phyloP scores from a whole-genome alignment of 1,140 invertebrate genomes.

The Halyomorpha halys region DNA sequence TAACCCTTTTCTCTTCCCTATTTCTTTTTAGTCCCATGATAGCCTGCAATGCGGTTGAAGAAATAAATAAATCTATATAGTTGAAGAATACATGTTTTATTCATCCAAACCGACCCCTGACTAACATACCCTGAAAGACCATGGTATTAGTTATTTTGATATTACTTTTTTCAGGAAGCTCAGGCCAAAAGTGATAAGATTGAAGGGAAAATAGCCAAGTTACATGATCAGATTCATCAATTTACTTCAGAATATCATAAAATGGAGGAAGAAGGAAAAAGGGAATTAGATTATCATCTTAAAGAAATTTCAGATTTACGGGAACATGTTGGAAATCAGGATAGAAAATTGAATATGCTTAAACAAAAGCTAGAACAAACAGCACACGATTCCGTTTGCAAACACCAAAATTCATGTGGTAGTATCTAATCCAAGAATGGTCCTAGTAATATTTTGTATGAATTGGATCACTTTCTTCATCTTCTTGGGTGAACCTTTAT shows the following conservation, averaged over 20 bases:
- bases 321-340: background rate
- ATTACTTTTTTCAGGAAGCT: background rate
- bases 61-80: no score
- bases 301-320: background rate
- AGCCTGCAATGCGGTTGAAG: no score
- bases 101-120: no score
- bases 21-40: no score
- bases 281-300: background rate
- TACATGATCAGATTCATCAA: background rate
- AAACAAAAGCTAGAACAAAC: background rate
- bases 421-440: background rate
- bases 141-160: background rate
- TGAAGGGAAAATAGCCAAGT: background rate
- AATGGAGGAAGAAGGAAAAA: constrained; percentile 2
- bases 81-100: no score
- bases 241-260: background rate
- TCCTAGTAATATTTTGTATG: no score
- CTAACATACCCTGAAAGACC: no score
- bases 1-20: no score
- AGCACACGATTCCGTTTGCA: background rate
- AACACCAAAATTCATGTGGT: background rate
- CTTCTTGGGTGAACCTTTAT: no score
- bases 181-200: background rate
- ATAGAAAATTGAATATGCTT: background rate
- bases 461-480: no score